phyloP scores from a whole-genome alignment of 2,113 vertebrate species.

The Gavialis gangeticus region DNA sequence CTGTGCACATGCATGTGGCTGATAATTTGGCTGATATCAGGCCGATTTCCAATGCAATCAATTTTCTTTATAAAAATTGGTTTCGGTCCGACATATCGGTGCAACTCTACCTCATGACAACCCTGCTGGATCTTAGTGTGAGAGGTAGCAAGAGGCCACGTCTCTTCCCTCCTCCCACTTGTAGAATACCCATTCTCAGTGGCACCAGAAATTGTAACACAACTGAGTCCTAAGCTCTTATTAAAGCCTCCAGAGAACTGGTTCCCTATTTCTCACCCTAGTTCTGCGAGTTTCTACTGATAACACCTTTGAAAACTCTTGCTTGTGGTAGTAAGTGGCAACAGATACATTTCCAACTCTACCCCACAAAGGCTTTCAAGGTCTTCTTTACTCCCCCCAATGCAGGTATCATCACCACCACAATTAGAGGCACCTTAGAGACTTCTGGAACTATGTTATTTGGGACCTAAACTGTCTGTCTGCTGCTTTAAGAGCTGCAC shows the following conservation, averaged over 20 bases:
- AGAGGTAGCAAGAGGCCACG: no score
- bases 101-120: no score
- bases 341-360: neutral
- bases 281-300: neutral
- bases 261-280: neutral
- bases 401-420: neutral
- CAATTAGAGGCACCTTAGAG: neutral
- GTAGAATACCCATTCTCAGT: neutral
- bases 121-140: no score
- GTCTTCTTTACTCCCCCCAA: neutral
- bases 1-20: no score
- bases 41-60: no score
- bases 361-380: neutral
- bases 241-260: neutral
- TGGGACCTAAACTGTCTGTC: neutral
- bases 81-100: no score
- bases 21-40: no score
- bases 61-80: no score
- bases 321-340: neutral
- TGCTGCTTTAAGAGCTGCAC: neutral
- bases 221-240: rapidly evolving
- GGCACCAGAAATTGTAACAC: neutral
- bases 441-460: neutral
- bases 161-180: neutral
- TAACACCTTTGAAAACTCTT: neutral